A percentile compares a stretch with the other conserved stretches of the same genome.
phyloP scores from a whole-genome alignment of 2,113 vertebrate genomes.

The Hippocampus barbouri region DNA sequence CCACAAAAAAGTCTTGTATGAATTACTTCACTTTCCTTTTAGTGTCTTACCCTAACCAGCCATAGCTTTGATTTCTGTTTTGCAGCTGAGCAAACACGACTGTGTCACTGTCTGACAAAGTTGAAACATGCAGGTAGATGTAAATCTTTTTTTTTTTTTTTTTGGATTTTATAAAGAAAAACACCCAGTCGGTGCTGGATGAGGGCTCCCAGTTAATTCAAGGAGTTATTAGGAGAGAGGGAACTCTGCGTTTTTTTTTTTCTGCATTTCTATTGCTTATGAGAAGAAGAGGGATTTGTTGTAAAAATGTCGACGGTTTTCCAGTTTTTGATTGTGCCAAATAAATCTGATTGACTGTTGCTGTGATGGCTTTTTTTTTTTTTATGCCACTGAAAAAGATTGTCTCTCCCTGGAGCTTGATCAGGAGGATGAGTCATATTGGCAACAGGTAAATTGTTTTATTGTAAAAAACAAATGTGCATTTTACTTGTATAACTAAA shows the following conservation, averaged over 20 bases:
- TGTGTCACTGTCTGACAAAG: constrained; percentile 1
- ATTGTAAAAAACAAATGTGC: not conserved
- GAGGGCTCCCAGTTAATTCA: constrained; percentile 11
- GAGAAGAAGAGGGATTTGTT: constrained; percentile 38
- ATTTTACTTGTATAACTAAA: too few species aligned
- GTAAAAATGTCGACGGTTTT: constrained; percentile 32
- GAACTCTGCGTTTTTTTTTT: not conserved
- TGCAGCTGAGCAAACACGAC: not conserved
- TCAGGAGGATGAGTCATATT: constrained; percentile 18
- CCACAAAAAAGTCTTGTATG: not conserved
- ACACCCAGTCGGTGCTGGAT: constrained; percentile 5
- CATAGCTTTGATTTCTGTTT: not conserved
- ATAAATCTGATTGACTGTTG: constrained; percentile 40
- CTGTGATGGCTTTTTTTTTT: constrained; percentile 22
- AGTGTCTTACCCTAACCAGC: constrained; percentile 16
- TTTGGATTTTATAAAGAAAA: not conserved
- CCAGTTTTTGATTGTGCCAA: constrained; percentile 45
- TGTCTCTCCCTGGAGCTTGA: constrained; percentile 18
- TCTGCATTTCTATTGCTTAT: constrained; percentile 11
- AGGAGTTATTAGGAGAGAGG: not conserved
- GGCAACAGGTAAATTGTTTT: not conserved
- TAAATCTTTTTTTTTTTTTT: not conserved
- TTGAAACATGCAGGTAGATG: not conserved
- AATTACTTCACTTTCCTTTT: constrained; percentile 21
- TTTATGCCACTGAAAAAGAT: constrained; percentile 33